Base-by-base conservation (phyloP, 2,113 vertebrate species). In the Lamprotornis superbus region DNA sequence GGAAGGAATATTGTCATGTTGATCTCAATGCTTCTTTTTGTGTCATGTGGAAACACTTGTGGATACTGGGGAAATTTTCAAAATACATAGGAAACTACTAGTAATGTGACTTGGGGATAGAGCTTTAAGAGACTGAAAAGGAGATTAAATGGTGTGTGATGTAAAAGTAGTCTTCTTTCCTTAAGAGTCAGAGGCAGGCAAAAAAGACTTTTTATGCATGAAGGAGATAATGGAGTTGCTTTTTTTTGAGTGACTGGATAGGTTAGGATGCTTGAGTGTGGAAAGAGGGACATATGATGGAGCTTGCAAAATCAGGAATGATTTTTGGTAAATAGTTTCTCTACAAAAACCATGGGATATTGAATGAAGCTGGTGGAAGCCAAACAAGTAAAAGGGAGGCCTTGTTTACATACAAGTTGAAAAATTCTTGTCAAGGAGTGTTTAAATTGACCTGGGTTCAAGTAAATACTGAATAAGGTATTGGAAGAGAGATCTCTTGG, bases 351-450 rank as follows among this genome's bases (percentile, higher is more conserved):
- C 8, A 0, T 9, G 44, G 37, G 40, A 27, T 10, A 13, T 31
- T 1, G 11, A 78, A 40, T 37, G 27, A 89, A 91, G 15, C 19
- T 15, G 28, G 10, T 30, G 44, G 37, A 17, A 86, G 28, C 33
- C n/a, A 53, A 86, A 52, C 10, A 23, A 53, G 30, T 1, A 6
- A 53, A 79, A 65, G 10, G 8, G 23, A 3, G 10, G 27, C 9
- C 5, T 77, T 52, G 24, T 49, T 67, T 65, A 49, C 0, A 0
- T 37, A 37, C 3, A 2, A 5, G 3, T 19, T 57, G 52, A 46
- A 64, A 87, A 56, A 76, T 44, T 37, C 53, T 71, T 89, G 8
- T 31, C 31, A 37, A 17, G 49, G 30, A 50, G 8, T 33, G 20
- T 59, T 71, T 15, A 63, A 55, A 53, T 56, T 52, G 37, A 60